Percentiles rank a stretch among this genome's conserved stretches.
Evolutionary conservation across 2,113 vertebrate species (phyloP).

Genomic region (Zosterops lateralis): DNA sequence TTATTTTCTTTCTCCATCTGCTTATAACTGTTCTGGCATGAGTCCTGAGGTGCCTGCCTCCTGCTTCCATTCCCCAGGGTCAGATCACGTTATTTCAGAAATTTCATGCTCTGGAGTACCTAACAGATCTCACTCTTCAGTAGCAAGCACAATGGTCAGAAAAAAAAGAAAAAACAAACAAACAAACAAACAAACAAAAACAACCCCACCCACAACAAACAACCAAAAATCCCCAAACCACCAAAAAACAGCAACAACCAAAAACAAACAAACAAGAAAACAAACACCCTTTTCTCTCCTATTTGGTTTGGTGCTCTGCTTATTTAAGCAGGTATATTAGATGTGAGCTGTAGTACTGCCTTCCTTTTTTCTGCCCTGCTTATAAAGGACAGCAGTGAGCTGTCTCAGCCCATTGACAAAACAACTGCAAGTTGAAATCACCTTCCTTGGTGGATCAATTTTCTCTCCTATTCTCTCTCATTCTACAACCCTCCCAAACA

Average conservation of each 20-base stretch:
- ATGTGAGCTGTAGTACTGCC: neutral
- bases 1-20: neutral
- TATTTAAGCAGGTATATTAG: neutral
- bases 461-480: neutral
- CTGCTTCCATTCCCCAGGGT: neutral
- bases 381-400: neutral
- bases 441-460: neutral
- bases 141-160: neutral
- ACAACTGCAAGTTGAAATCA: neutral
- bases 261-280: no score
- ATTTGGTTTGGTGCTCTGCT: neutral
- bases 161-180: neutral
- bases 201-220: no score
- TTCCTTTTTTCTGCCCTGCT: neutral
- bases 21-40: neutral
- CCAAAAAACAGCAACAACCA: no score
- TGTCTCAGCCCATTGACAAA: neutral
- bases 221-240: no score
- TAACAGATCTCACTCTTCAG: neutral
- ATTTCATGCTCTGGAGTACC: neutral
- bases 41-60: neutral
- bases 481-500: neutral
- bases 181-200: neutral
- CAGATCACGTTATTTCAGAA: neutral
- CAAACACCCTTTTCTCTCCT: neutral